A percentile compares a stretch with the other conserved stretches of the same genome.
Evolutionary conservation across 2,797 vertebrate genomes (phyloP).

Genomic region (Anabas testudineus): DNA sequence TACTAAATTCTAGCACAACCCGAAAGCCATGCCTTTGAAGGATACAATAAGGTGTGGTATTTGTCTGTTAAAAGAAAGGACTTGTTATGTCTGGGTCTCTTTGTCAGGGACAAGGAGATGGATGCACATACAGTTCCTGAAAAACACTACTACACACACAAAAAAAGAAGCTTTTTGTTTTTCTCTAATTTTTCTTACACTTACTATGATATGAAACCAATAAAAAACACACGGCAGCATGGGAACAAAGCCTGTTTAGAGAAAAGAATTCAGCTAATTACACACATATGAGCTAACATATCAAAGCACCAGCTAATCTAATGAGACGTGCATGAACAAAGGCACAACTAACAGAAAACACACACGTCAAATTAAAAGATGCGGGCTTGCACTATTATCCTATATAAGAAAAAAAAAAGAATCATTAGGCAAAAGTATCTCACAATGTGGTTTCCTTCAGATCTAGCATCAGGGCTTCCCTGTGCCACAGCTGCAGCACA

Average conservation of each 20-base stretch:
- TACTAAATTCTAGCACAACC: background rate
- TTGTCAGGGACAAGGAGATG: background rate
- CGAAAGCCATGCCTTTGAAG: background rate
- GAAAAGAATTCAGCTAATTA: constrained; percentile 25
- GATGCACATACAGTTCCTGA: background rate
- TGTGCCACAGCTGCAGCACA: constrained; percentile 28
- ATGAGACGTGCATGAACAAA: constrained; percentile 26
- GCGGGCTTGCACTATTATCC: background rate
- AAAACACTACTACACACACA: background rate
- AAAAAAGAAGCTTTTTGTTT: too few relatives aligned
- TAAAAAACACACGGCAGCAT: background rate
- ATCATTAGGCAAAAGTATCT: background rate
- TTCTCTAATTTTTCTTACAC: background rate
- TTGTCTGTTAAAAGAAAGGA: constrained; percentile 22
- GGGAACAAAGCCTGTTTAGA: background rate
- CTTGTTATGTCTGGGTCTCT: constrained; percentile 28
- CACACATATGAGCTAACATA: constrained; percentile 26
- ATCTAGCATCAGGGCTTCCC: constrained; percentile 20
- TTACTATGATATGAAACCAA: background rate
- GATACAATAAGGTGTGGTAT: background rate
- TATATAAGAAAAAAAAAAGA: background rate
- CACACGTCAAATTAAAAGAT: background rate
- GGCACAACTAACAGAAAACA: background rate
- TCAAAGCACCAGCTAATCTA: constrained; percentile 25
- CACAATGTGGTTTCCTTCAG: background rate